These are phyloP conservation scores for Germaria angustata DNA, from an alignment of 2,888 invertebrate genomes.

Conservation along the genomic window DNA sequence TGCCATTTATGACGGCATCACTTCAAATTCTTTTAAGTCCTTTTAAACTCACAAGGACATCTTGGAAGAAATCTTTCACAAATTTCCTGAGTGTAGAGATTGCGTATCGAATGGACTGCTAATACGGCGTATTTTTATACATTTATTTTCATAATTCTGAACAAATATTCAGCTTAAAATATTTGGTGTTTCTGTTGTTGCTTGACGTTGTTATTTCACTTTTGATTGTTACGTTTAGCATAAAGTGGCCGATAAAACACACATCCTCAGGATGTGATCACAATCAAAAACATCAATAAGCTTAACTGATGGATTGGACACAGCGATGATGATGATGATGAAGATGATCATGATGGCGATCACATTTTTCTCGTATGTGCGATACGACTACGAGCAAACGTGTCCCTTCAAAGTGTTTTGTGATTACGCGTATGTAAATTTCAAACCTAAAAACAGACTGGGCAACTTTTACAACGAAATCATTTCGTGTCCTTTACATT, in stretches of 20 bases:
- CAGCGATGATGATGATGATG: conserved; percentile 39
- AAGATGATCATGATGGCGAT: background rate
- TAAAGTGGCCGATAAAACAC: conserved; percentile 63
- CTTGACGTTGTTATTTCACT: background rate
- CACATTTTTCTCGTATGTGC: too few species aligned
- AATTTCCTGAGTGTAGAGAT: background rate
- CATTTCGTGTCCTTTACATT: conserved; percentile 41
- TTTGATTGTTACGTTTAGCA: conserved; percentile 57
- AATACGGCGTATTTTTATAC: conserved; percentile 54
- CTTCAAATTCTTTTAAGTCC: too few species aligned
- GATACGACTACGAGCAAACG: too few species aligned
- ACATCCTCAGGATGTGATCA: conserved; percentile 62
- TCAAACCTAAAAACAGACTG: background rate
- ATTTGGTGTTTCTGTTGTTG: background rate
- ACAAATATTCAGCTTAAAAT: conserved; percentile 32
- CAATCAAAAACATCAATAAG: conserved; percentile 67
- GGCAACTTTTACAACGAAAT: conserved; percentile 4
- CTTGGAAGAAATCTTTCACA: too few species aligned
- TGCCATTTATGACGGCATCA: too few species aligned
- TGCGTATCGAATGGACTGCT: conserved; percentile 13
- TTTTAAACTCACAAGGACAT: too few species aligned
- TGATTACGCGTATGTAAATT: conserved; percentile 36
- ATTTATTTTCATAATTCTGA: conserved; percentile 62
- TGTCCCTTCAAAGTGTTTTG: background rate
- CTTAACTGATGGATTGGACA: conserved; percentile 65